These are phyloP conservation scores for Gymnothorax javanicus DNA, from an alignment of 2,797 vertebrate species.

Conservation along the genomic window DNA sequence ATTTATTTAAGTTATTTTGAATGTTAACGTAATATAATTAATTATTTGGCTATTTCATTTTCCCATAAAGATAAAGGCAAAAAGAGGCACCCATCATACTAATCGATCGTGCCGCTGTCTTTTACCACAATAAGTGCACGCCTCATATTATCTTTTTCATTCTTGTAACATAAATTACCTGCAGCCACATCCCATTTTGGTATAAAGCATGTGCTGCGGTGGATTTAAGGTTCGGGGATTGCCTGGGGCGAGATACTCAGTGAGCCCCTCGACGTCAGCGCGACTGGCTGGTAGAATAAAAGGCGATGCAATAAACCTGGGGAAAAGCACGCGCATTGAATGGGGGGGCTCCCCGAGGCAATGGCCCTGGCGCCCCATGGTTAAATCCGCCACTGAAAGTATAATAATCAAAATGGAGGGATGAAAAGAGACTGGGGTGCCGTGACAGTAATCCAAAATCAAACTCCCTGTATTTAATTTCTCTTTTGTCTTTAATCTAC, in stretches of 20 bases:
- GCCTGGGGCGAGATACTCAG: constrained; percentile 79
- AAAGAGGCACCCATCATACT: neutral
- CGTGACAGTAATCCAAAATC: constrained; percentile 22
- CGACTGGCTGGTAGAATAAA: constrained; percentile 83
- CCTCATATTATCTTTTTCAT: constrained; percentile 25
- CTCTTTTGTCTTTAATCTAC: constrained; percentile 16
- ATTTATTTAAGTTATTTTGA: neutral
- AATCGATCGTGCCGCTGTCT: neutral
- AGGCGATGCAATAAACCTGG: constrained; percentile 79
- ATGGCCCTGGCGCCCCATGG: constrained; percentile 82
- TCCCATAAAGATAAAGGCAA: neutral
- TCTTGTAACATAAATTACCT: constrained; percentile 26
- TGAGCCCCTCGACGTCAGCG: constrained; percentile 80
- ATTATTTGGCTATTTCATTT: neutral
- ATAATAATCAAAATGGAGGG: constrained; percentile 82
- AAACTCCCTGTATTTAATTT: constrained; percentile 34
- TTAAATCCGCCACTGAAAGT: constrained; percentile 85
- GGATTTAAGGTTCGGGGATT: constrained; percentile 79
- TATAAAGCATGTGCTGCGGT: constrained; percentile 47
- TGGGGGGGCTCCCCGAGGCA: constrained; percentile 77
- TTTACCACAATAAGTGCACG: neutral
- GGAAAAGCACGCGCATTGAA: constrained; percentile 70
- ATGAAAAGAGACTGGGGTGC: constrained; percentile 34
- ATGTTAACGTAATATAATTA: neutral
- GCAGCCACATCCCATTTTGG: constrained; percentile 43